Percentiles rank a stretch among this genome's conserved stretches.
Evolutionary conservation across 2,797 vertebrate genomes (phyloP).

Genomic region (Crax fasciolata): DNA sequence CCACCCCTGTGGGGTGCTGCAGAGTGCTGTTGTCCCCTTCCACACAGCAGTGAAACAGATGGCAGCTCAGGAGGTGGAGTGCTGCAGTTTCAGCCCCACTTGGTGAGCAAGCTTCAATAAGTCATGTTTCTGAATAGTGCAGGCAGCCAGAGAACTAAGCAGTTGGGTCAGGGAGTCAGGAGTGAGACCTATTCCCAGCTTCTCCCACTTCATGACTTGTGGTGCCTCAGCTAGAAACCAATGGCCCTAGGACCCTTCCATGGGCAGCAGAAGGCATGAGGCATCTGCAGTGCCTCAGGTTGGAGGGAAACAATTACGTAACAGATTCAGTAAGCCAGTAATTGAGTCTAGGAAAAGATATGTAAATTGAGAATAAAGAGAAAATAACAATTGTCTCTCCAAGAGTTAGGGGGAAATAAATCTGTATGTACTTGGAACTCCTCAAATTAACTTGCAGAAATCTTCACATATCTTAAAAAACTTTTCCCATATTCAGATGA

Average conservation of each 20-base stretch:
- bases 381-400: not conserved
- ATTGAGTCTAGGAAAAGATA: not conserved
- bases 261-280: not conserved
- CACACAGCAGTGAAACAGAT: not conserved
- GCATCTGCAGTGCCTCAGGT: not conserved
- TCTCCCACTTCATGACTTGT: not conserved
- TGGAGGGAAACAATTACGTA: not conserved
- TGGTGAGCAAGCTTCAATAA: not conserved
- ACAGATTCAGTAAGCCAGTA: not conserved
- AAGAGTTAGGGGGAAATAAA: not conserved
- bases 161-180: not conserved
- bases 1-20: not conserved
- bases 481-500: not conserved
- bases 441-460: not conserved
- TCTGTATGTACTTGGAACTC: not conserved
- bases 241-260: not conserved
- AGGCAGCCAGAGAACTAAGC: not conserved
- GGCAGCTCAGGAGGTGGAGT: not conserved
- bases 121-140: not conserved
- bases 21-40: not conserved
- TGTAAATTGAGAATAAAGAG: not conserved
- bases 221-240: not conserved
- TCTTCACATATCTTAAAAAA: not conserved
- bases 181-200: not conserved
- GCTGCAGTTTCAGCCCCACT: not conserved